Conservation (phyloP, 2,888 invertebrate species). For the Digitonthophagus gazella region DNA sequence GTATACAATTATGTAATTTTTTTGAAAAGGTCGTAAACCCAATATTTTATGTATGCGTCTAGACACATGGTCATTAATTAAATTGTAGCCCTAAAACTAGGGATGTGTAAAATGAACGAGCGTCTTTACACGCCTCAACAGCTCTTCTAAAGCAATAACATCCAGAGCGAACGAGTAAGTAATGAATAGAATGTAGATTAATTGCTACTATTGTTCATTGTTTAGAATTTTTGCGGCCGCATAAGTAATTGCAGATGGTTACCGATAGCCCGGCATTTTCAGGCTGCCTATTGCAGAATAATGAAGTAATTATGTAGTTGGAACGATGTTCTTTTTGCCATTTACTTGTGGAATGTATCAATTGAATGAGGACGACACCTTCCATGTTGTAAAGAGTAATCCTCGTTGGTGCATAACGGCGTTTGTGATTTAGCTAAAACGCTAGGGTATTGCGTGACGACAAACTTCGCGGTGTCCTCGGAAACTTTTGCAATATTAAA, state of each 20-base stretch:
- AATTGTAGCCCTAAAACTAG: slow-evolving; percentile 3
- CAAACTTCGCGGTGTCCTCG: neutral
- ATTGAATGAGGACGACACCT: neutral
- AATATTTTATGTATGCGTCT: slow-evolving; percentile 17
- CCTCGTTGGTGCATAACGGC: neutral
- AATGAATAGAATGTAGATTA: neutral
- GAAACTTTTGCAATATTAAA: neutral
- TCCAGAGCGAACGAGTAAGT: neutral
- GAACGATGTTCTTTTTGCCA: neutral
- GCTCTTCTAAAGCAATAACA: neutral
- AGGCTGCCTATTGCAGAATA: neutral
- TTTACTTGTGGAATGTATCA: neutral
- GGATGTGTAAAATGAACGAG: neutral
- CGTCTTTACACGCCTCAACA: neutral
- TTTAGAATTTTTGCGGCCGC: neutral
- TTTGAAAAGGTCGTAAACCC: neutral
- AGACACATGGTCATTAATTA: slow-evolving; percentile 2
- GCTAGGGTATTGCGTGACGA: neutral
- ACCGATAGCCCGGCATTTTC: neutral
- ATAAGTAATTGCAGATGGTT: neutral
- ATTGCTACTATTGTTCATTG: neutral
- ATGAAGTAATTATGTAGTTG: neutral
- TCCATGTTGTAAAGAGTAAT: neutral
- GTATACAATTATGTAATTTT: slow-evolving; percentile 11
- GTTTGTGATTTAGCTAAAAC: neutral